Conservation (phyloP, 2,113 vertebrate genomes). For the Melanerpes aurifrons region DNA sequence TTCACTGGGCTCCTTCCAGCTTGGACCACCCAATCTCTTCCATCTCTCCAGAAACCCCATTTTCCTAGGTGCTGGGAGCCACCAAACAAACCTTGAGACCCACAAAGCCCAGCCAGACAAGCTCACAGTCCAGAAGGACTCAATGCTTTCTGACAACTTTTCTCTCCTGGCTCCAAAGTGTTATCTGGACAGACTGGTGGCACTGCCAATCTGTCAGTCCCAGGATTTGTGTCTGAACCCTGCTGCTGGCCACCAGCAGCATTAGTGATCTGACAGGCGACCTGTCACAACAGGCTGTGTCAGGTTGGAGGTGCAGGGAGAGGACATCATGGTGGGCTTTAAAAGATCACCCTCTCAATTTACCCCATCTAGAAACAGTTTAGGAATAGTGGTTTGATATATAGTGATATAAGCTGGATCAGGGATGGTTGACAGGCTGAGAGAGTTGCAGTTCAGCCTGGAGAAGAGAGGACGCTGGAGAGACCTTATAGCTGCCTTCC, state of each 20-base stretch:
- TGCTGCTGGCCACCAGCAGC: not conserved
- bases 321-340: rapidly evolving
- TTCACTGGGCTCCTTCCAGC: not conserved
- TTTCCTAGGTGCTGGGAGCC: not conserved
- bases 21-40: not conserved
- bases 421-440: no score
- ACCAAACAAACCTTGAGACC: not conserved
- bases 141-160: not conserved
- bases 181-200: not conserved
- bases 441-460: no score
- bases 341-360: not conserved
- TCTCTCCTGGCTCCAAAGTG: not conserved
- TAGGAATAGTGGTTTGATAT: not conserved
- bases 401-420: rapidly evolving
- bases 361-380: not conserved
- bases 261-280: rapidly evolving
- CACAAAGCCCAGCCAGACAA: not conserved
- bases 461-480: no score
- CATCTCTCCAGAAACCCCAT: not conserved
- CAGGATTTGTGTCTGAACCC: not conserved
- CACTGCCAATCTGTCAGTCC: not conserved
- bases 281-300: not conserved
- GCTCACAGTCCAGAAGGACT: not conserved
- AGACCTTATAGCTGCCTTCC: no score
- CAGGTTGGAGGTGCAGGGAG: not conserved